Base-by-base conservation (phyloP, 1,140 invertebrate species). In the Scaptodrosophila lebanonensis region DNA sequence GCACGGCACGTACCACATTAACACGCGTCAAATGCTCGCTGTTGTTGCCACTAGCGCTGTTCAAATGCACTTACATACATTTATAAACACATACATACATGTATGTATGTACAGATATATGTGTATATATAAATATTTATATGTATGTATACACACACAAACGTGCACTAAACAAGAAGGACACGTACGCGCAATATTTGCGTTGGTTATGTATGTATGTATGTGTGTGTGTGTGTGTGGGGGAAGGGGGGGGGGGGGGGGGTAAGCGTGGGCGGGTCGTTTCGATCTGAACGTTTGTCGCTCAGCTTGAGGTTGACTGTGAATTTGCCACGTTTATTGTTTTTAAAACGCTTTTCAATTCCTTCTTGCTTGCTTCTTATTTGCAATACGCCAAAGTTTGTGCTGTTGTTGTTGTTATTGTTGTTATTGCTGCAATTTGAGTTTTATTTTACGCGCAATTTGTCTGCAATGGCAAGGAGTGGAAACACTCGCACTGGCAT, bases 321-420 rank as follows among this genome's bases (percentile, higher is more conserved):
- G 59, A 62, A 62, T 64, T 64, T 64, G 61, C 56, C 48, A 64
- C 42, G 58, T 64, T 64, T 58, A 64, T 64, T 64, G 61, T 64
- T 64, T 64, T 64, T 59, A 64, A 64, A 64, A 64, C 42, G 61
- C 45, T 64, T 64, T 64, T 64, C 54, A 66, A 66, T 66, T 59
- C 53, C 54, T 52, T 51, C 40, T 8, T 52, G 13, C 16, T 30
- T 51, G 52, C 33, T 18, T 13, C 35, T 45, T 42, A 11, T 20
- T 43, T 42, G 53, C 51, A 42, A 65, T 49, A 57, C 6, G 8
- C 13, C 12, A 13, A 30, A 12, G 5, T 42, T 12, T n/a, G 12
- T 15, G 17, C 16, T 13, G n/a, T 16, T 33, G 11, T 2, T 35
- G 13, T 27, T 35, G 18, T 9, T 18, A 6, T 43, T 63, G 39